These are phyloP conservation scores for Lasioglossum zephyrum DNA, from an alignment of 2,888 invertebrate species.

Conservation along the genomic window DNA sequence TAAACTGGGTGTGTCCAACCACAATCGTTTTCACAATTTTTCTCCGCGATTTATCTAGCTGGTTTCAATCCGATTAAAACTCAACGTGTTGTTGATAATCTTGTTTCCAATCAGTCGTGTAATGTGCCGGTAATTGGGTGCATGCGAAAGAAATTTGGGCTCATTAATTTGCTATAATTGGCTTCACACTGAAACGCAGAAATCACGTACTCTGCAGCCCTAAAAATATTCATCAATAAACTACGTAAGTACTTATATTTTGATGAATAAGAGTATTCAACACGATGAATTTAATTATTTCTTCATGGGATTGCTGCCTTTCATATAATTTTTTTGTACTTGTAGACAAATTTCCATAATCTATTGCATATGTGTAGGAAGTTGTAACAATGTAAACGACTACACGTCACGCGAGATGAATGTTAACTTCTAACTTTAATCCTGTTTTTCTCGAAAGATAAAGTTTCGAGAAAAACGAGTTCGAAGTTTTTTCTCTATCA, in stretches of 20 bases:
- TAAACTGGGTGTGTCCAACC: slow-evolving; percentile 27
- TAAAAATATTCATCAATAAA: background rate
- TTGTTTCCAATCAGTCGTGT: background rate
- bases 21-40: slow-evolving; percentile 36
- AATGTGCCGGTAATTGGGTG: background rate
- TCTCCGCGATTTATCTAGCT: slow-evolving; percentile 20
- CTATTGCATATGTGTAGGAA: background rate
- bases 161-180: background rate
- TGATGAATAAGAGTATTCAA: background rate
- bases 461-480: background rate
- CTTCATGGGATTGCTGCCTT: background rate
- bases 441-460: background rate
- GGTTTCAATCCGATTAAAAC: background rate
- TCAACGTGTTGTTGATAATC: slow-evolving; percentile 22
- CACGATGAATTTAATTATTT: background rate
- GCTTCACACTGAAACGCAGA: background rate
- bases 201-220: background rate
- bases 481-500: background rate
- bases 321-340: background rate
- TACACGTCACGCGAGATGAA: background rate
- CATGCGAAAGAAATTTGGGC: background rate
- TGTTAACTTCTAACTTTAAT: background rate
- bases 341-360: background rate
- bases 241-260: background rate
- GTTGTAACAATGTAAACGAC: background rate